Base-by-base conservation (phyloP, 2,797 vertebrate genomes). In the Thamnophis elegans region DNA sequence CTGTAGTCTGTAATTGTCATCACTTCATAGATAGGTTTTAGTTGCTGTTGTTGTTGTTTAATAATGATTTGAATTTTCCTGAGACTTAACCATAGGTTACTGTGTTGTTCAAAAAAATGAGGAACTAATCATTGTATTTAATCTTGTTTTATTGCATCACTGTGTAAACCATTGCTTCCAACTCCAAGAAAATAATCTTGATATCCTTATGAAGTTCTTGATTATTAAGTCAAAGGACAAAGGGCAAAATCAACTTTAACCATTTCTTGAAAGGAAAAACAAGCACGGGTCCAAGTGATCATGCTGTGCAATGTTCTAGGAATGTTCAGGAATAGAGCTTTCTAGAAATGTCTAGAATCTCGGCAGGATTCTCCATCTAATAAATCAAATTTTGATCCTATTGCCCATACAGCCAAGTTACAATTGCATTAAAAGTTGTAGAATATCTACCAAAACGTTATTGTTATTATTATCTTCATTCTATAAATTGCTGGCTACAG, bases 1-100 rank as follows among this genome's bases (percentile, higher is more conserved):
- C 98, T 98, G 97, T 98, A 98, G 97, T 97, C 96, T 97, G 97
- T 97, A 98, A 97, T 98, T 98, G 97, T 97, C 96, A 96, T 98
- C 96, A 95, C 97, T 97, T 97, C 96, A 96, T 97, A 97, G 97
- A 97, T 97, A 96, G 95, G 96, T 96, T 97, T 97, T 96, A 96
- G 96, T 98, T 97, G 5, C 13, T n/a, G n/a, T 96, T 96, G 96
- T 97, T 95, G 96, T 96, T 98, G 97, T 98, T 97, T 98, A 98
- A 98, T 98, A 98, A 98, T 97, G 89, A 95, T 93, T 97, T 96
- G 91, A 95, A 97, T 98, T 97, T 97, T 98, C 96, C 96, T 91
- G 97, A 96, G 96, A 51, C 97, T 98, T 98, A 97, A 97, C 97
- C 97, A 97, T 97, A 97, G 97, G 97, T 97, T 97, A 97, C 95